Evolutionary conservation across 2,113 vertebrate species (phyloP), one percentile per base, ranked within the genome.

Genomic region (Porphyrio hochstetteri): DNA sequence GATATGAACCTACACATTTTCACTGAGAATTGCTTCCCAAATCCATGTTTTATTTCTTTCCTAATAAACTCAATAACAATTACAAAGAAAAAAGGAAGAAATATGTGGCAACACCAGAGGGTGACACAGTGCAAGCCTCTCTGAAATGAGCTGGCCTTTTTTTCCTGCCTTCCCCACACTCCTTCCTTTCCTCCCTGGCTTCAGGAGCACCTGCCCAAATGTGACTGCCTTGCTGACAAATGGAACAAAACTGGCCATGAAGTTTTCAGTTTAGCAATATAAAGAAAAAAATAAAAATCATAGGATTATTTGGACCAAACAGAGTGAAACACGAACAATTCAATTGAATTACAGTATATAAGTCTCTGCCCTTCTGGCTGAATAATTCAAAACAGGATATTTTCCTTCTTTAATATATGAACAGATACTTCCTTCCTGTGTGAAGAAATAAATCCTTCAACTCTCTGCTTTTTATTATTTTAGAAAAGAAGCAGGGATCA

Each of bases 401-500:
- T 96, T 89, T 92, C 89, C 78, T 87, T 65, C 57, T 82, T 59
- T 95, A 92, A 60, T 72, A 91, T 31, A 92, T 2, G 86, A 95
- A 93, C 61, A 95, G 74, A 82, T 82, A 90, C 67, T 95, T 97
- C 70, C 86, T 96, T 93, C 87, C 86, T 65, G n/a, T 82, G 61
- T 88, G 82, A 95, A 82, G 46, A 90, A 97, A 82, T 21, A 89
- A 95, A 91, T 65, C 40, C 53, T 93, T 79, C 65, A 87, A 76
- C 2, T 9, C 90, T 96, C 93, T 95, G 94, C 65, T 95, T 95
- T 87, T 87, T 92, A 96, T 95, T 95, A 96, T 89, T 95, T 87
- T 85, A 91, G 91, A 95, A 95, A 96, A 74, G 95, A 96, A 75
- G 35, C 88, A 92, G 90, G 63, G 63, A 95, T 95, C 95, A 95